A percentile compares a stretch with the other conserved stretches of the same genome.
These are phyloP conservation scores for Chaetodon auriga DNA, from an alignment of 2,113 vertebrate genomes.

Conservation along the genomic window DNA sequence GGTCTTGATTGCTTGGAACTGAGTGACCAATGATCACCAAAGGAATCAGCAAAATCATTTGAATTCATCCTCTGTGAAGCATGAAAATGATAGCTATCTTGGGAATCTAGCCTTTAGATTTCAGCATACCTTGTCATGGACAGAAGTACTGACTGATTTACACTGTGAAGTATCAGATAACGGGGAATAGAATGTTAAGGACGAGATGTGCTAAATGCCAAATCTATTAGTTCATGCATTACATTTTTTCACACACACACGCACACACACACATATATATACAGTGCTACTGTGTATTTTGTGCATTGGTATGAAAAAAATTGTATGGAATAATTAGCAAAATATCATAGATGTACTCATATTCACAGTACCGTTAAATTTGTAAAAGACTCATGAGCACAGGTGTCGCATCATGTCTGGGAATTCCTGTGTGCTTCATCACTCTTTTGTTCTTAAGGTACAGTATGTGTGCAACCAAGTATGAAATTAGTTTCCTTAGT, in stretches of 20 bases:
- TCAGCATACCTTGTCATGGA: background rate
- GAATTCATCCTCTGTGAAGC: background rate
- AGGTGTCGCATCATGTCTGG: background rate
- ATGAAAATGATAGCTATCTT: background rate
- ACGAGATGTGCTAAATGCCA: conserved; percentile 14
- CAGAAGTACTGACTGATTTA: background rate
- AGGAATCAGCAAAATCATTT: background rate
- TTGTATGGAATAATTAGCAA: background rate
- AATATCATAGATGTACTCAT: background rate
- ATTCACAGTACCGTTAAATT: background rate
- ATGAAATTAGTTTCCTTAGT: conserved; percentile 58
- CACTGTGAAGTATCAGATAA: conserved; percentile 1
- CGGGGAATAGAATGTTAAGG: background rate
- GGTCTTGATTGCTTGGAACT: background rate
- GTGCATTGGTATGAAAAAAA: background rate
- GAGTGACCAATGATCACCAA: background rate
- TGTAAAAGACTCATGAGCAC: background rate
- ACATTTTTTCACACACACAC: background rate
- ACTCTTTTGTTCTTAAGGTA: no score
- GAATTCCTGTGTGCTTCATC: conserved; percentile 5
- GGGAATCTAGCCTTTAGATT: background rate
- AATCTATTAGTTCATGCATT: conserved; percentile 10
- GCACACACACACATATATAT: no score
- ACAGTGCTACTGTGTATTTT: background rate
- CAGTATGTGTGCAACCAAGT: conserved; percentile 53